A percentile compares a stretch with the other conserved stretches of the same genome.
Conservation (phyloP, 2,797 vertebrate species). For the Xyrichtys novacula region DNA sequence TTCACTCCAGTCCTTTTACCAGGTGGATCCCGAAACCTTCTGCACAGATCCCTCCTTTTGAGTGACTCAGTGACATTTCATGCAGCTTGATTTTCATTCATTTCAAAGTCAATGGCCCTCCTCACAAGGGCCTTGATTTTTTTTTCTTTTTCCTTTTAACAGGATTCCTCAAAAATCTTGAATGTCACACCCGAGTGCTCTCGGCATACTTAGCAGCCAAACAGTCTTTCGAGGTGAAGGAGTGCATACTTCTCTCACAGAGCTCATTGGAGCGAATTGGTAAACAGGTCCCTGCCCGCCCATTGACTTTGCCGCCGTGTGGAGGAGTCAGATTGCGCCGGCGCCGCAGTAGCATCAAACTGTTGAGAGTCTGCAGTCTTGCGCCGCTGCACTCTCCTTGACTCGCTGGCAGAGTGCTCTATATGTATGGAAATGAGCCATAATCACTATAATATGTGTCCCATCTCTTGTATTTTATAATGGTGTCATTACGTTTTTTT, state of each 20-base stretch:
- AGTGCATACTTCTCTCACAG: slow-evolving; percentile 39
- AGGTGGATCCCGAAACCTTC: not conserved
- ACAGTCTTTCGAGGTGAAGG: slow-evolving; percentile 56
- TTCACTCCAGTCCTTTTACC: slow-evolving; percentile 7
- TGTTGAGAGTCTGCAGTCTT: slow-evolving; percentile 49
- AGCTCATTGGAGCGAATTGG: slow-evolving; percentile 66
- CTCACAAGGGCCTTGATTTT: slow-evolving; percentile 48
- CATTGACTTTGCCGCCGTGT: slow-evolving; percentile 68
- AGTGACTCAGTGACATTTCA: slow-evolving; percentile 49
- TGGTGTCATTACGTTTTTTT: slow-evolving; percentile 68
- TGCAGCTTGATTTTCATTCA: slow-evolving; percentile 40
- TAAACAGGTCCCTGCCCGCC: slow-evolving; percentile 74
- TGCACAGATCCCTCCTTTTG: slow-evolving; percentile 20
- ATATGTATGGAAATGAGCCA: slow-evolving; percentile 85
- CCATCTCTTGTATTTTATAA: slow-evolving; percentile 78
- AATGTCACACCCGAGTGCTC: slow-evolving; percentile 66
- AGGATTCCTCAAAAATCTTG: slow-evolving; percentile 63
- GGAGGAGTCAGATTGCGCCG: slow-evolving; percentile 62
- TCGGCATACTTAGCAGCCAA: slow-evolving; percentile 58
- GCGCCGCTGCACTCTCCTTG: slow-evolving; percentile 74
- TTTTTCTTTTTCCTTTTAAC: slow-evolving; percentile 22
- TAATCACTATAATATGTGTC: slow-evolving; percentile 83
- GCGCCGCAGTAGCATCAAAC: slow-evolving; percentile 47
- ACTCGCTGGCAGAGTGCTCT: slow-evolving; percentile 71
- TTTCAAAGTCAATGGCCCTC: slow-evolving; percentile 69